These are phyloP conservation scores for Sphenodon punctatus DNA, from an alignment of 2,797 vertebrate species.

Conservation along the genomic window DNA sequence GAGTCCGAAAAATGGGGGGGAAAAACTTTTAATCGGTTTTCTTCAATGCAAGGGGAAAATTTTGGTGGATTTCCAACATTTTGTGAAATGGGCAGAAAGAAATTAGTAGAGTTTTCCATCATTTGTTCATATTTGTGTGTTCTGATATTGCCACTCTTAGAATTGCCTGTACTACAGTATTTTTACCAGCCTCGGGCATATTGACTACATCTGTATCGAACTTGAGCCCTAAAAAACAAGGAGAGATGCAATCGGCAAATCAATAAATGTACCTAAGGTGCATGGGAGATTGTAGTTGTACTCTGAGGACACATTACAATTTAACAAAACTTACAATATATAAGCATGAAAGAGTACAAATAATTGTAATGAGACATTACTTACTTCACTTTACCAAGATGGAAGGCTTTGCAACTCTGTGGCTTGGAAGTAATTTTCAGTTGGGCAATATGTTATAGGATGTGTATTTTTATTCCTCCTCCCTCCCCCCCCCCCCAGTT, in stretches of 20 bases:
- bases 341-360: constrained; percentile 68
- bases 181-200: constrained; percentile 79
- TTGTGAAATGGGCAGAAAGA: constrained; percentile 83
- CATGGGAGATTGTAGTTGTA: constrained; percentile 72
- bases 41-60: constrained; percentile 83
- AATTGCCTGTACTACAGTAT: constrained; percentile 81
- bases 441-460: constrained; percentile 77
- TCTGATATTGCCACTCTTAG: constrained; percentile 80
- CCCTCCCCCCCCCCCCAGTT: no score
- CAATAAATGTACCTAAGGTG: constrained; percentile 70
- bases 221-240: constrained; percentile 73
- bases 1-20: constrained; percentile 84
- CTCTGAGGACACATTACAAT: constrained; percentile 75
- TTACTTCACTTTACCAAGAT: constrained; percentile 70
- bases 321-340: constrained; percentile 66
- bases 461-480: constrained; percentile 60
- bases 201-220: constrained; percentile 73
- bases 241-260: constrained; percentile 74
- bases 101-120: constrained; percentile 82
- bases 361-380: constrained; percentile 70
- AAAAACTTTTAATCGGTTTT: constrained; percentile 83
- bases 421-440: constrained; percentile 75
- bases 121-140: constrained; percentile 83
- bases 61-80: constrained; percentile 84
- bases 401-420: constrained; percentile 78